Evolutionary conservation across 2,888 invertebrate species (phyloP).

Genomic region (Orchesella flavescens): DNA sequence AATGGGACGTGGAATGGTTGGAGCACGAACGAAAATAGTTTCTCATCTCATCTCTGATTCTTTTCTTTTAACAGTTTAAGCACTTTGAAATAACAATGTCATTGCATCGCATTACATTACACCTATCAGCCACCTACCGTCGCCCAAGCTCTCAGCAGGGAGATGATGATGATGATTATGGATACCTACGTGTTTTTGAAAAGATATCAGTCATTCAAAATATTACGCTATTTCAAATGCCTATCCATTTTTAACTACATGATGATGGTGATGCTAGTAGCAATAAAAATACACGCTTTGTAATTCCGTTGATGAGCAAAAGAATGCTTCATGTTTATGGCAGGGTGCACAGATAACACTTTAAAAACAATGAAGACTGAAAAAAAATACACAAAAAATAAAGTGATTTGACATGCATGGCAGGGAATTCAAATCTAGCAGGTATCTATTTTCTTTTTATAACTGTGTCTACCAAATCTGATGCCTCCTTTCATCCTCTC

Average conservation of each 20-base stretch:
- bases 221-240: background rate
- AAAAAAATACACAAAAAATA: background rate
- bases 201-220: background rate
- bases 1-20: background rate
- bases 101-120: background rate
- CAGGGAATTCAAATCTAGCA: background rate
- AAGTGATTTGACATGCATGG: background rate
- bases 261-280: background rate
- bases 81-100: too few species aligned
- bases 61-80: too few species aligned
- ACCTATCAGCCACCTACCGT: conserved; percentile 13
- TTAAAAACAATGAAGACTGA: background rate
- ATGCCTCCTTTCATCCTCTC: background rate
- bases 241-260: background rate
- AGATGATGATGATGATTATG: background rate
- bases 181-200: background rate
- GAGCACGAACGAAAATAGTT: too few species aligned
- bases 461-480: background rate
- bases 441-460: conserved; percentile 3
- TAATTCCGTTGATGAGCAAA: background rate
- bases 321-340: background rate
- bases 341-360: background rate
- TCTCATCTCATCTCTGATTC: too few species aligned
- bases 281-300: background rate
- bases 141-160: background rate